A percentile compares a stretch with the other conserved stretches of the same genome.
phyloP scores from a whole-genome alignment of 2,888 invertebrate species.

The Eupelmus urozonus region DNA sequence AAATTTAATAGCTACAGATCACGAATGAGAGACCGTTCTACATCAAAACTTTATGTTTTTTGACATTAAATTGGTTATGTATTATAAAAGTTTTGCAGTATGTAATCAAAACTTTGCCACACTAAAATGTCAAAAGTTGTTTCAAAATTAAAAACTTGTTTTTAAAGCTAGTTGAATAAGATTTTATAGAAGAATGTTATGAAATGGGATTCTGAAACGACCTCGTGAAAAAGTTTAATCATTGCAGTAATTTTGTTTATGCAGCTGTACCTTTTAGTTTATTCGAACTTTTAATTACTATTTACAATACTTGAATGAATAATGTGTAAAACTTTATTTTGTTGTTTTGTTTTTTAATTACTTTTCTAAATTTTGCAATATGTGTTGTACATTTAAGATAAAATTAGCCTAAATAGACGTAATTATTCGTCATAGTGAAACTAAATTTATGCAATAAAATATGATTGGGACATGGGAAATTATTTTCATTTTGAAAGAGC shows the following conservation, averaged over 20 bases:
- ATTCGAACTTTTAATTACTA: slow-evolving; percentile 9
- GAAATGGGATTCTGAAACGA: slow-evolving; percentile 53
- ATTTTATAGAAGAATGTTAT: slow-evolving; percentile 55
- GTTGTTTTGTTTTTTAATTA: background rate
- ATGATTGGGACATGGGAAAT: no score
- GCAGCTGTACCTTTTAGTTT: slow-evolving; percentile 15
- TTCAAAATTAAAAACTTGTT: slow-evolving; percentile 61
- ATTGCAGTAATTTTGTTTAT: slow-evolving; percentile 43
- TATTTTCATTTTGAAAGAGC: slow-evolving; percentile 43
- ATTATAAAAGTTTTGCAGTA: slow-evolving; percentile 59
- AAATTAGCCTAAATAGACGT: no score
- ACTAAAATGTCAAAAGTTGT: slow-evolving; percentile 60
- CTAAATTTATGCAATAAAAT: no score
- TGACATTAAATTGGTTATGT: slow-evolving; percentile 61
- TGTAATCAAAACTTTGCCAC: slow-evolving; percentile 59
- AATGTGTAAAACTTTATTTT: background rate
- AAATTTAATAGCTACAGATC: slow-evolving; percentile 62
- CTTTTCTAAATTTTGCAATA: background rate
- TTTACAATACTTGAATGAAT: background rate
- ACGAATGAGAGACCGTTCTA: slow-evolving; percentile 60
- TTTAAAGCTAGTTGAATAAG: slow-evolving; percentile 58
- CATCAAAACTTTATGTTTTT: slow-evolving; percentile 62
- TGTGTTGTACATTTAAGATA: no score
- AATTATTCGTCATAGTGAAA: no score
- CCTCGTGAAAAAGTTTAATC: slow-evolving; percentile 52